Percentiles rank a stretch among this genome's conserved stretches.
phyloP scores from a whole-genome alignment of 2,888 invertebrate genomes.

The Hirtodrosophila duncani region DNA sequence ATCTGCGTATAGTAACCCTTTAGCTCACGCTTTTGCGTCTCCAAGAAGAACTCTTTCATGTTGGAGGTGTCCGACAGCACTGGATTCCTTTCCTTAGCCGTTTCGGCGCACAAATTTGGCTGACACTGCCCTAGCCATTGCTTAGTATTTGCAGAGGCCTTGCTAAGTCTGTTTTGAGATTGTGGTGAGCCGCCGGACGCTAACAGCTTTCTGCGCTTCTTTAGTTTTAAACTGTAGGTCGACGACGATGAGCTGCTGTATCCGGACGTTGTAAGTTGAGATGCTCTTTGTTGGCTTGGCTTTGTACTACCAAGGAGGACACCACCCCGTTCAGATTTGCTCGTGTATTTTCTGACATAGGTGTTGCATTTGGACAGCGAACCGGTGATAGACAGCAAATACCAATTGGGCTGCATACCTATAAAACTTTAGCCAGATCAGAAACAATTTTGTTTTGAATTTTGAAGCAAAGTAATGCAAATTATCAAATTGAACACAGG shows the following conservation, averaged over 20 bases:
- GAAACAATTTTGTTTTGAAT: slow-evolving; percentile 5
- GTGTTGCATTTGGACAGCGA: slow-evolving; percentile 1
- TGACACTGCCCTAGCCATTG: too few relatives aligned
- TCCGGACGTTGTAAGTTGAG: too few relatives aligned
- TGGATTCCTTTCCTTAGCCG: background rate
- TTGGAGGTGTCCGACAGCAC: background rate
- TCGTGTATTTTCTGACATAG: slow-evolving; percentile 11
- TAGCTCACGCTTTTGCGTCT: slow-evolving; percentile 21
- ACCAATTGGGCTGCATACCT: slow-evolving; percentile 11
- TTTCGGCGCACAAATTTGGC: too few relatives aligned
- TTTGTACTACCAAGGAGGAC: background rate
- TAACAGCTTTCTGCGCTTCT: too few relatives aligned
- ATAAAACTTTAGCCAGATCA: background rate
- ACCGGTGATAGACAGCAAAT: slow-evolving; percentile 8
- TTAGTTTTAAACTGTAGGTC: too few relatives aligned
- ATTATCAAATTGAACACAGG: too few relatives aligned
- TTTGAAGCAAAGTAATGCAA: slow-evolving; percentile 13
- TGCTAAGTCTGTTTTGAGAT: too few relatives aligned
- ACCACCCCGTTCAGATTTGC: background rate
- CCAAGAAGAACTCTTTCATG: slow-evolving; percentile 24
- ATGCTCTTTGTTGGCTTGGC: too few relatives aligned
- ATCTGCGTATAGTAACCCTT: slow-evolving; percentile 22
- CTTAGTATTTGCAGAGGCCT: too few relatives aligned
- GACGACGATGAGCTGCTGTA: too few relatives aligned
- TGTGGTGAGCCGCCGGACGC: too few relatives aligned